Base-by-base conservation (phyloP, 2,113 vertebrate species). In the Rousettus leschenaultii region DNA sequence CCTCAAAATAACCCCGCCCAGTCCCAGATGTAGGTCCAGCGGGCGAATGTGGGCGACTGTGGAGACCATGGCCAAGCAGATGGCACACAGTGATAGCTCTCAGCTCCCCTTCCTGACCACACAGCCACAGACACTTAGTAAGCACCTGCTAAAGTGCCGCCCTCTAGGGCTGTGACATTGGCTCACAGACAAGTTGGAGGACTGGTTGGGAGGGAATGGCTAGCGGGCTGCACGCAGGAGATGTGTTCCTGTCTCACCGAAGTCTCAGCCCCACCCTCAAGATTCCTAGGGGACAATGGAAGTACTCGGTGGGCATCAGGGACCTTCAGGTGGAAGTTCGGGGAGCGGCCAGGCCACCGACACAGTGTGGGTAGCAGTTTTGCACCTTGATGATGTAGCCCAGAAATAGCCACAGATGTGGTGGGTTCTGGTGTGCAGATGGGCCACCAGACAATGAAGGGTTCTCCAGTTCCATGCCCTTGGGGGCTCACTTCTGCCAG, bases 401-500 rank as follows among this genome's bases (percentile, higher is more conserved):
- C 2, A 24, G 70, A 28, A n/a, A 53, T 38, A 14, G 18, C 40
- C 26, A 5, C 3, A 43, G 35, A 21, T 14, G 12, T 26, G 2
- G 30, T 13, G 51, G 26, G 13, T 30, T 35, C 61, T 77, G 74
- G 22, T 5, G 3, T 59, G 65, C 73, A n/a, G 30, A 43, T 7
- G 18, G 18, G 10, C 30, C 15, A 1, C 45, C 82, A 16, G 51
- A 51, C 5, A 16, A 51, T 51, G 51, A 13, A 30, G 65, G 4
- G 68, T 26, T 43, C 35, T 22, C 38, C 28, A 5, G 9, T 33
- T 35, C 18, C 11, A 6, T 16, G 26, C 26, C 38, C 35, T 22
- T 63, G 13, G 5, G 18, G 35, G 30, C 18, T 57, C 7, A 0
- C 22, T 4, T 38, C 30, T 1, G 3, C 4, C 12, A 3, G 26